phyloP scores from a whole-genome alignment of 2,888 invertebrate species.

The Nephrotoma appendiculata region DNA sequence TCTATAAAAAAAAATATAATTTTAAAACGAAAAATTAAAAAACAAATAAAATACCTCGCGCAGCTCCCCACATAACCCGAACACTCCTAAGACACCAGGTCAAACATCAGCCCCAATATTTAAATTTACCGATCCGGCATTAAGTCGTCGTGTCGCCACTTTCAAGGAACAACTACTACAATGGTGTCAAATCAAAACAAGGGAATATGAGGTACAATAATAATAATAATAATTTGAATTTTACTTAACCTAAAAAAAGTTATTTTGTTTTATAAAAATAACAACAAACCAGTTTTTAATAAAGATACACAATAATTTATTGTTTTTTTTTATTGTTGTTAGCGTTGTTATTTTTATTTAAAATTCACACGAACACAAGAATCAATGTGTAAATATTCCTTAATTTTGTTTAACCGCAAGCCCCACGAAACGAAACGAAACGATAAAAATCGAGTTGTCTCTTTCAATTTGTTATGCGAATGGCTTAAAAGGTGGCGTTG shows the following conservation, averaged over 20 bases:
- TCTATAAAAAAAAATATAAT: constrained; percentile 3
- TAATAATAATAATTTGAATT: background rate
- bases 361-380: background rate
- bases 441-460: background rate
- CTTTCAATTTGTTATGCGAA: background rate
- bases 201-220: constrained; percentile 80
- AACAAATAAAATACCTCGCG: constrained; percentile 34
- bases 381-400: background rate
- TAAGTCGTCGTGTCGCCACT: constrained; percentile 82
- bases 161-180: constrained; percentile 93
- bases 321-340: background rate
- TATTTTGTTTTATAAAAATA: constrained; percentile 1
- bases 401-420: background rate
- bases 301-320: background rate
- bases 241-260: background rate
- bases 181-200: constrained; percentile 95
- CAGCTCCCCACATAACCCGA: constrained; percentile 62
- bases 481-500: background rate
- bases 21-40: constrained; percentile 10
- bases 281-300: background rate
- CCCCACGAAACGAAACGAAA: background rate
- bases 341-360: background rate
- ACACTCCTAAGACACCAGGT: constrained; percentile 43
- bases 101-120: constrained; percentile 49
- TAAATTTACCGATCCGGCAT: constrained; percentile 82